Percentiles rank a stretch among this genome's conserved stretches.
Evolutionary conservation across 2,797 vertebrate genomes (phyloP).

Genomic region (Diceros bicornis): DNA sequence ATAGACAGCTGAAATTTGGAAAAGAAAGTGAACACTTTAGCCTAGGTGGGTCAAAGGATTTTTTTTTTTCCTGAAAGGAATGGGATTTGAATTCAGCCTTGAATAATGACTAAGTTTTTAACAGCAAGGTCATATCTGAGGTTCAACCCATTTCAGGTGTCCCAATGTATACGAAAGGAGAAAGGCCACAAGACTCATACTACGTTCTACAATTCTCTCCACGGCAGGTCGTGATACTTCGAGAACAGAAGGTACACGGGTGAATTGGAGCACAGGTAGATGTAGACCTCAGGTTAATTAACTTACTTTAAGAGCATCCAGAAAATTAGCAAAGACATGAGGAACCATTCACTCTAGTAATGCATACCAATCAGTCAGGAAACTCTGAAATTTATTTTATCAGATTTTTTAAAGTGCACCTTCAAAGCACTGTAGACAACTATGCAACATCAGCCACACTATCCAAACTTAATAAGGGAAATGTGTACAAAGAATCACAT

Average conservation of each 20-base stretch:
- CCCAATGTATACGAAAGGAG: neutral
- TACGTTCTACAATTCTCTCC: neutral
- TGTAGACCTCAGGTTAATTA: neutral
- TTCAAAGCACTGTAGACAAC: neutral
- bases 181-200: neutral
- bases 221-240: neutral
- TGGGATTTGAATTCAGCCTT: neutral
- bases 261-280: neutral
- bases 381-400: neutral
- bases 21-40: neutral
- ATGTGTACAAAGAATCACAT: neutral
- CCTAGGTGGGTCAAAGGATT: neutral
- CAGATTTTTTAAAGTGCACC: neutral
- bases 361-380: neutral
- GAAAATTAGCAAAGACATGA: constrained; percentile 35
- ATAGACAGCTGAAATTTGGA: neutral
- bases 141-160: neutral
- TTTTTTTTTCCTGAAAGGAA: neutral
- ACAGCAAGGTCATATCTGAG: neutral
- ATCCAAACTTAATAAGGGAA: neutral
- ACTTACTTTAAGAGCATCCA: constrained; percentile 1
- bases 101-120: neutral
- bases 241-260: neutral
- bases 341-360: neutral
- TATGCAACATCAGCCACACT: neutral